These are phyloP conservation scores for Hirudinaria manillensis DNA, from an alignment of 2,888 invertebrate genomes.

Conservation along the genomic window DNA sequence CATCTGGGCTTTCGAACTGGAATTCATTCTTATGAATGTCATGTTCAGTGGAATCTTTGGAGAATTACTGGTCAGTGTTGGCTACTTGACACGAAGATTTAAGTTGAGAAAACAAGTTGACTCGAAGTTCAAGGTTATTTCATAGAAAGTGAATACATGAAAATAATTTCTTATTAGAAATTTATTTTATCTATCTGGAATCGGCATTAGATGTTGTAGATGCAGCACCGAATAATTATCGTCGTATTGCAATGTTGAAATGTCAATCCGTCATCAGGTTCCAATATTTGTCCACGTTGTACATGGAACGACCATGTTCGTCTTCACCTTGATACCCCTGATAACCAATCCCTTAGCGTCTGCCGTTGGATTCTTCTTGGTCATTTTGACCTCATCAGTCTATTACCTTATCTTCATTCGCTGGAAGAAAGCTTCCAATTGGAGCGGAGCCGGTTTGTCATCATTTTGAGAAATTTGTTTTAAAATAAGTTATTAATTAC, in stretches of 20 bases:
- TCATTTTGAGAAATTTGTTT: too few relatives aligned
- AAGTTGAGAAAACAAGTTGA: neutral
- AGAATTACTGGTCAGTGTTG: neutral
- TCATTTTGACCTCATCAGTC: neutral
- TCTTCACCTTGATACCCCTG: neutral
- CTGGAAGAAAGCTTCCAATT: neutral
- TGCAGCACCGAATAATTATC: too few relatives aligned
- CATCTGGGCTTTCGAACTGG: slow-evolving; percentile 11
- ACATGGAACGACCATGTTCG: neutral
- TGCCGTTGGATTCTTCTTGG: neutral
- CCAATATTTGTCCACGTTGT: neutral
- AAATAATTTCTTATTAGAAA: too few relatives aligned
- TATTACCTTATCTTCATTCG: neutral
- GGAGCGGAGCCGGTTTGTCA: too few relatives aligned
- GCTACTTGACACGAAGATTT: neutral
- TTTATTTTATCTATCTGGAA: too few relatives aligned
- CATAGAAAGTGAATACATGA: neutral
- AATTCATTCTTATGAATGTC: slow-evolving; percentile 9
- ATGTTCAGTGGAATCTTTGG: slow-evolving; percentile 3
- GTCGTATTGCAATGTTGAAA: too few relatives aligned
- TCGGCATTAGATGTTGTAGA: too few relatives aligned
- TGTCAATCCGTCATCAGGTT: neutral
- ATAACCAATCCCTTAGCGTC: neutral
- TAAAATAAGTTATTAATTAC: too few relatives aligned
- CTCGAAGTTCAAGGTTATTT: neutral